A percentile compares a stretch with the other conserved stretches of the same genome.
Evolutionary conservation across 2,113 vertebrate species (phyloP).

Genomic region (Synchiropus splendidus): DNA sequence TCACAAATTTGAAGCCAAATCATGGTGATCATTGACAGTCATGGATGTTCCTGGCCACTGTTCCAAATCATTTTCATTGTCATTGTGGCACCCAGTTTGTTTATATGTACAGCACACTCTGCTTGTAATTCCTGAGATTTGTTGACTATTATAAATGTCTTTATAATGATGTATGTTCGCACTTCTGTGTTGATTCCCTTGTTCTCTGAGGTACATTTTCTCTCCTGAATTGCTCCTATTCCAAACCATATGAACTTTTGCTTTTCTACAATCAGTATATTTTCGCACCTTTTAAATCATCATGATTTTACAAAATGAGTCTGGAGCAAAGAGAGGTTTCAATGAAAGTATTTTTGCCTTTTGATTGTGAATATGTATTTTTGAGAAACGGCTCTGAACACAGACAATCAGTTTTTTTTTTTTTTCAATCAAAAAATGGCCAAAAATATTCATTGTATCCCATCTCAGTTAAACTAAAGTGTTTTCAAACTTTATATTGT

Average conservation of each 20-base stretch:
- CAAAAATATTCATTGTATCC: too few relatives aligned
- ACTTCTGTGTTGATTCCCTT: conserved; percentile 30
- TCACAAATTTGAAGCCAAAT: too few relatives aligned
- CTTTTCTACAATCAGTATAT: conserved; percentile 53
- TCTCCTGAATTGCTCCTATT: conserved; percentile 20
- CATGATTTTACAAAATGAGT: conserved; percentile 35
- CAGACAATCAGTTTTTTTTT: conserved; percentile 32
- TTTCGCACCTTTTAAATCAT: conserved; percentile 34
- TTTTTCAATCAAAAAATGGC: conserved; percentile 19
- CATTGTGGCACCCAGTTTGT: too few relatives aligned
- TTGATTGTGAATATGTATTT: background rate
- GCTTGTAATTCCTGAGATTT: conserved; percentile 29
- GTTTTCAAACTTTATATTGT: background rate
- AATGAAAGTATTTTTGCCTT: conserved; percentile 11
- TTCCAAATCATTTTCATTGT: too few relatives aligned
- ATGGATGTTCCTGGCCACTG: too few relatives aligned
- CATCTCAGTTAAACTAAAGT: background rate
- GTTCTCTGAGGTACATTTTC: conserved; percentile 30
- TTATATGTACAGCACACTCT: conserved; percentile 33
- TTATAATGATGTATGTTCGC: conserved; percentile 19
- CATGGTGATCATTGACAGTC: too few relatives aligned
- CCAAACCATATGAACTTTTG: conserved; percentile 41
- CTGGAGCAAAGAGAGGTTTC: conserved; percentile 17
- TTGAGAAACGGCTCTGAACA: conserved; percentile 6
- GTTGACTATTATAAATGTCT: conserved; percentile 15